Conservation (phyloP, 2,888 invertebrate species). For the Lucinisca nassula region DNA sequence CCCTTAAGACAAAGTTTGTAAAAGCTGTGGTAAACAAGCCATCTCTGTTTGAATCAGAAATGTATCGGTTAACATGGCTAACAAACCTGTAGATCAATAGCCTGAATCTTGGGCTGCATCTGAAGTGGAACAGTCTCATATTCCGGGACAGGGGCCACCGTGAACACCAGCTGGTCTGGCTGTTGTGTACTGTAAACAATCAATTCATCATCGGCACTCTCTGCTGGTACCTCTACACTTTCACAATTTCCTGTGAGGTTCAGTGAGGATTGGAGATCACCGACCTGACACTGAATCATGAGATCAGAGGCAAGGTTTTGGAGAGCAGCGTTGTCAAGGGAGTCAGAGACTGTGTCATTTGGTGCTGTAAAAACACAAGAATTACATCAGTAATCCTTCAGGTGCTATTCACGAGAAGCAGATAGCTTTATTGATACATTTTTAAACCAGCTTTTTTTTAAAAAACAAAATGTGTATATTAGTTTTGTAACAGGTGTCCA, state of each 20-base stretch:
- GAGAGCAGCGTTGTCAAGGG: slow-evolving; percentile 42
- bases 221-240: slow-evolving; percentile 35
- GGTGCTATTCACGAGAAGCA: too few relatives aligned
- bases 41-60: too few relatives aligned
- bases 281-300: slow-evolving; percentile 69
- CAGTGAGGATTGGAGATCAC: slow-evolving; percentile 25
- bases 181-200: slow-evolving; percentile 35
- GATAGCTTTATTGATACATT: too few relatives aligned
- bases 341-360: slow-evolving; percentile 36
- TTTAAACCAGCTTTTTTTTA: too few relatives aligned
- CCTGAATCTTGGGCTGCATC: slow-evolving; percentile 52
- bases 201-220: background rate
- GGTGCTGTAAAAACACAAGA: too few relatives aligned
- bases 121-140: slow-evolving; percentile 43
- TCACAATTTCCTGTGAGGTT: slow-evolving; percentile 53
- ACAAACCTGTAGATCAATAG: background rate
- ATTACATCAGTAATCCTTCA: too few relatives aligned
- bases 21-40: too few relatives aligned
- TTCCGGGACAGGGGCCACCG: slow-evolving; percentile 17
- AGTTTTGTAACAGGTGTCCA: too few relatives aligned
- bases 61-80: too few relatives aligned
- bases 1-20: too few relatives aligned
- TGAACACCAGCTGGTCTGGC: slow-evolving; percentile 47
- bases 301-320: slow-evolving; percentile 44
- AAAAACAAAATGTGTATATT: too few relatives aligned